A percentile compares a stretch with the other conserved stretches of the same genome.
These are phyloP conservation scores for Allolobophora icterica DNA, from an alignment of 2,888 invertebrate species.

Conservation along the genomic window DNA sequence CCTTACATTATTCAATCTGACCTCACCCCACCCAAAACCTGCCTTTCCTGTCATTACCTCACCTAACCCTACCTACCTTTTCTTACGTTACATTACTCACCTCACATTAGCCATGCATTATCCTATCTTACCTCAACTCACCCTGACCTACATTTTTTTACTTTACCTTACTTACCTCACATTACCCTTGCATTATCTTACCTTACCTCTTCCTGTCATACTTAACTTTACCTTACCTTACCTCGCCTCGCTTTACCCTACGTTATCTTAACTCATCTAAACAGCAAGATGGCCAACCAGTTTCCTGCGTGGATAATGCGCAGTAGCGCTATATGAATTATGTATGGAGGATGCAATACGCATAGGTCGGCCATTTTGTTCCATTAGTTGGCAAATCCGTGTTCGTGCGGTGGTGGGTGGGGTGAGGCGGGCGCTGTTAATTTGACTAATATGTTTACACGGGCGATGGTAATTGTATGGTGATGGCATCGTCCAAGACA, in stretches of 20 bases:
- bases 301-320: background rate
- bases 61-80: background rate
- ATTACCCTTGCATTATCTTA: no score
- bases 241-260: background rate
- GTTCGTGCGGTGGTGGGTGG: background rate
- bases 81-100: background rate
- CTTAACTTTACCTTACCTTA: no score
- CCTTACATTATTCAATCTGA: no score
- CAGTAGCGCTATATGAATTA: background rate
- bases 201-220: no score
- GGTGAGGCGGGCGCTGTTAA: background rate
- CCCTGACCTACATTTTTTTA: no score
- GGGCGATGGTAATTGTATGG: background rate
- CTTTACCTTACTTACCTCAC: no score
- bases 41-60: no score
- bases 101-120: no score
- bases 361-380: background rate
- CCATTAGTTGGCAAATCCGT: background rate
- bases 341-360: background rate
- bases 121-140: no score
- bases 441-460: constrained; percentile 17
- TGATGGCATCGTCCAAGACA: background rate
- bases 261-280: background rate
- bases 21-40: no score
- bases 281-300: background rate